Percentiles rank a stretch among this genome's conserved stretches.
Conservation (phyloP, 2,888 invertebrate genomes). For the Cheilosia variabilis region DNA sequence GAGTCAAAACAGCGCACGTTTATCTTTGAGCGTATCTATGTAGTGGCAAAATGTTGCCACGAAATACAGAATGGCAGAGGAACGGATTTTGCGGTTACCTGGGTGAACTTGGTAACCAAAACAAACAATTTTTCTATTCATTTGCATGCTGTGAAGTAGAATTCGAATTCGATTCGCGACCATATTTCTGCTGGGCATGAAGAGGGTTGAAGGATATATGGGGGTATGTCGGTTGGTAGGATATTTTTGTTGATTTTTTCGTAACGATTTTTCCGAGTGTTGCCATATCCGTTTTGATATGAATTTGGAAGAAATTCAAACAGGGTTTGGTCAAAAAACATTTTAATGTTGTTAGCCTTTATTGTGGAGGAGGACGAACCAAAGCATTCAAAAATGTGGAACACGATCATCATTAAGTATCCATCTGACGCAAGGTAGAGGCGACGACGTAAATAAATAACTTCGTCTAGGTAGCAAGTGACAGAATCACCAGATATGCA, state of each 20-base stretch:
- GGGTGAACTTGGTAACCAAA: constrained; percentile 76
- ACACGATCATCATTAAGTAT: too few species aligned
- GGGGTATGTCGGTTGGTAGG: constrained; percentile 1
- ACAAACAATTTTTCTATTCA: constrained; percentile 65
- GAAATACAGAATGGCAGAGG: constrained; percentile 52
- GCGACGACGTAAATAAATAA: too few species aligned
- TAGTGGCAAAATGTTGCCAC: constrained; percentile 49
- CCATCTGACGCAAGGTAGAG: too few species aligned
- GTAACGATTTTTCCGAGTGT: background rate
- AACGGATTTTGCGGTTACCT: constrained; percentile 76
- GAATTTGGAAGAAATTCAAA: background rate
- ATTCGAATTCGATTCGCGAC: constrained; percentile 41
- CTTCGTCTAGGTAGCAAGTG: too few species aligned
- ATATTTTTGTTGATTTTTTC: constrained; percentile 19
- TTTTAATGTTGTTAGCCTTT: background rate
- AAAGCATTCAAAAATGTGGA: too few species aligned
- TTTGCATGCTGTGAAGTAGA: constrained; percentile 10
- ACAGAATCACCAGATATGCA: too few species aligned
- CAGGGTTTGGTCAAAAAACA: too few species aligned
- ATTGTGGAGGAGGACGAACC: too few species aligned
- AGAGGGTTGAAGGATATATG: constrained; percentile 1
- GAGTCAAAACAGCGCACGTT: constrained; percentile 41
- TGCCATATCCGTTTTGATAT: background rate
- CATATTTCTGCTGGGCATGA: background rate
- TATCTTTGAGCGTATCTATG: constrained; percentile 37